Evolutionary conservation across 2,888 invertebrate genomes (phyloP), one percentile per base, ranked within the genome.

Genomic region (Agapostemon virescens): DNA sequence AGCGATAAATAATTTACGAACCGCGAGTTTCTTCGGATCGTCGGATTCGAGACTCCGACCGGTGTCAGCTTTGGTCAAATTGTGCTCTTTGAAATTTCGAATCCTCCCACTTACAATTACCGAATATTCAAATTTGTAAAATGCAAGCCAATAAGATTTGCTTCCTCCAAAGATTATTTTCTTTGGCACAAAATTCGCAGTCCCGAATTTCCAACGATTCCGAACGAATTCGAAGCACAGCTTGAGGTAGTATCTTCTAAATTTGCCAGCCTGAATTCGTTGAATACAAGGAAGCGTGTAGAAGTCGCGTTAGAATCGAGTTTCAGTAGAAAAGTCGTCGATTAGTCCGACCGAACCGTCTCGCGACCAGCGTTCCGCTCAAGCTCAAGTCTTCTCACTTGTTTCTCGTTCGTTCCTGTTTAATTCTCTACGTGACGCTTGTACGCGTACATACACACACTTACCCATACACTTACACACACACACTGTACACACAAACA

Each of bases 351-450:
- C 84, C 85, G 84, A 82, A 68, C 82, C 77, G 85, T 77, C 76
- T 72, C 86, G 84, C 72, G 85, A 86, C 84, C 84, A 85, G 81
- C 83, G 86, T 87, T 73, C 81, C 85, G 76, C 82, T 84, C 81
- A 71, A 63, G 52, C 81, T 61, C 76, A 76, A 70, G 66, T 86
- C 75, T 81, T 81, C 75, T 77, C 80, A 82, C 74, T 77, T 82
- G 76, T 78, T 74, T 84, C 38, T 74, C 71, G 70, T 77, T 61
- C 81, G 42, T 79, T 73, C 70, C 49, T 66, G 67, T 75, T 42
- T 63, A 63, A 83, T 66, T 81, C 38, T 78, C 66, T 75, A 49
- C 75, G 36, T 61, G 69, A 42, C 68, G 61, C 26, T 55, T 26
- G 55, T 55, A 26, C 55, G 26, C 55, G 55, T 26, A 26, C 55